phyloP scores from a whole-genome alignment of 2,113 vertebrate genomes.

The Tenebrosternarchus preto region DNA sequence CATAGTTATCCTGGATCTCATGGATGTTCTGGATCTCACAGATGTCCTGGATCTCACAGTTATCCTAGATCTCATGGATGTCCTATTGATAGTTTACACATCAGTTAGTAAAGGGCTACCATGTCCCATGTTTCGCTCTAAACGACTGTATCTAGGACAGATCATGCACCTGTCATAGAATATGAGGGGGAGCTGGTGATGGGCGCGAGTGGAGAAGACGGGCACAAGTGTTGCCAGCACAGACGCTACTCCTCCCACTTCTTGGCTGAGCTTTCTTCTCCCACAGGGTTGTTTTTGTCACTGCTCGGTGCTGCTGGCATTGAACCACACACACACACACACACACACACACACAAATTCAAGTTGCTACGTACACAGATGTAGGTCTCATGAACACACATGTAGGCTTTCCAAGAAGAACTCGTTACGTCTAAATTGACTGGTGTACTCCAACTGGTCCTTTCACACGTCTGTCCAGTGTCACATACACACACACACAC shows the following conservation, averaged over 20 bases:
- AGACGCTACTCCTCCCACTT: slow-evolving; percentile 54
- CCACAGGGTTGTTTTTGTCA: slow-evolving; percentile 47
- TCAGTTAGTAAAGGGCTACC: not conserved
- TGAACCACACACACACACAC: slow-evolving; percentile 14
- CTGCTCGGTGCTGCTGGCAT: not conserved
- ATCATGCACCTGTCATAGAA: not conserved
- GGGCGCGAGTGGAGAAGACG: not conserved
- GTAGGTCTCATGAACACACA: slow-evolving; percentile 5
- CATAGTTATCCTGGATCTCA: too few relatives aligned
- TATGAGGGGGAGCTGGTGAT: not conserved
- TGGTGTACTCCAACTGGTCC: not conserved
- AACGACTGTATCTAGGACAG: not conserved
- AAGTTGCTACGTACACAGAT: not conserved
- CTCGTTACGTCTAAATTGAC: not conserved
- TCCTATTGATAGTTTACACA: not conserved
- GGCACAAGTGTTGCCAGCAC: slow-evolving; percentile 39
- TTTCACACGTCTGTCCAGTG: not conserved
- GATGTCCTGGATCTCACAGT: too few relatives aligned
- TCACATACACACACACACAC: too few relatives aligned
- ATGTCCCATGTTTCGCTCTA: not conserved
- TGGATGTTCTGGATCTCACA: not conserved
- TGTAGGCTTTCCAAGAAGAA: not conserved
- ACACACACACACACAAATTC: slow-evolving; percentile 10
- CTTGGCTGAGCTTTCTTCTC: slow-evolving; percentile 45
- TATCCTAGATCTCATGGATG: not conserved